phyloP scores from a whole-genome alignment of 2,113 vertebrate genomes.

The Grammomys surdaster region DNA sequence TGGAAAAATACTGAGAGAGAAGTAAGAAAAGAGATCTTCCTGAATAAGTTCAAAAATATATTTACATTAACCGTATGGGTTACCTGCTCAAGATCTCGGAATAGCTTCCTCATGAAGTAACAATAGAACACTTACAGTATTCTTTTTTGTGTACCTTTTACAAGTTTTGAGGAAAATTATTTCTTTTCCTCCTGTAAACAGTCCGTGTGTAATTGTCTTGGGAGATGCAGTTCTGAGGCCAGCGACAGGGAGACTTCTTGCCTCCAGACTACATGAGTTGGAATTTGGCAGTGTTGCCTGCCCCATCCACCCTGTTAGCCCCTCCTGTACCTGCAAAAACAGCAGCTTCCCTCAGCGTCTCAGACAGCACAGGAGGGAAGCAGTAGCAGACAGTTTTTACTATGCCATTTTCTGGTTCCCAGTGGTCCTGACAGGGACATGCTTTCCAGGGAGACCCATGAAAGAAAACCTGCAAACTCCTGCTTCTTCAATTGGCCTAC shows the following conservation, averaged over 20 bases:
- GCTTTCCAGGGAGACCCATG: background rate
- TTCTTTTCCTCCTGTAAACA: constrained; percentile 40
- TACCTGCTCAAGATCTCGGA: background rate
- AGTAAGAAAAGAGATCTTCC: background rate
- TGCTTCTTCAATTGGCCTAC: background rate
- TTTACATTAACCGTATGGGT: background rate
- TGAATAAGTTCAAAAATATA: background rate
- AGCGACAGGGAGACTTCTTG: background rate
- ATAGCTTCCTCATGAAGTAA: background rate
- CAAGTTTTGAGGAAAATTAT: background rate
- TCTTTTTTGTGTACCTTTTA: background rate
- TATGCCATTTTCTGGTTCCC: background rate
- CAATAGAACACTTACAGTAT: background rate
- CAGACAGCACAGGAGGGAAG: background rate
- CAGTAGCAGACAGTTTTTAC: background rate
- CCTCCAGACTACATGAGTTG: rapidly evolving
- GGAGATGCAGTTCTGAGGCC: constrained; percentile 35
- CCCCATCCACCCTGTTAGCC: background rate
- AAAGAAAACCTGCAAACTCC: background rate
- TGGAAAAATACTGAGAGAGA: background rate
- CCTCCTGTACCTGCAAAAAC: background rate
- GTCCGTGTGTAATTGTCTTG: background rate
- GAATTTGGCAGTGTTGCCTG: background rate
- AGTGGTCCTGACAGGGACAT: background rate
- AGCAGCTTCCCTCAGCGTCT: background rate